Percentiles rank a stretch among this genome's conserved stretches.
phyloP scores from a whole-genome alignment of 2,797 vertebrate species.

The Propithecus deckenii region DNA sequence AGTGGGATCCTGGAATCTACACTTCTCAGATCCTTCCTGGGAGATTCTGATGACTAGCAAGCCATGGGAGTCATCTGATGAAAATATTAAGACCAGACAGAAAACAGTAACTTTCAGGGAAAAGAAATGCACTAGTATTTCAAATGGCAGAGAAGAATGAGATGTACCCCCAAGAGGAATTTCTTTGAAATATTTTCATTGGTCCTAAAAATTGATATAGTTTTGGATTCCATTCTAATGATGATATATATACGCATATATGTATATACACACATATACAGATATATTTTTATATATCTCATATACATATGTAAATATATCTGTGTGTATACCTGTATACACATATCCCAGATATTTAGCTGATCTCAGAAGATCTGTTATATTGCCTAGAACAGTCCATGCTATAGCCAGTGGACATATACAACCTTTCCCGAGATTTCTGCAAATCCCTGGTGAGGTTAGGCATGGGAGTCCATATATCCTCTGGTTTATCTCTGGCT shows the following conservation, averaged over 20 bases:
- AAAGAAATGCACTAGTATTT: neutral
- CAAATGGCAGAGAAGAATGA: neutral
- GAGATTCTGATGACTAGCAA: neutral
- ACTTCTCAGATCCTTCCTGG: neutral
- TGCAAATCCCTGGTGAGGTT: neutral
- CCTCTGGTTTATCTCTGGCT: neutral
- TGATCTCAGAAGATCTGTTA: neutral
- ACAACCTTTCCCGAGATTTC: neutral
- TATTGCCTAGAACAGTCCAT: neutral
- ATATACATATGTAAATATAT: neutral
- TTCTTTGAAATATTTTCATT: neutral
- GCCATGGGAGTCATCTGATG: neutral
- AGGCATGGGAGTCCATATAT: rapidly evolving
- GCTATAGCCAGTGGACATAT: neutral
- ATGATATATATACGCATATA: neutral
- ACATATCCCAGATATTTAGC: neutral
- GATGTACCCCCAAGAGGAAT: neutral
- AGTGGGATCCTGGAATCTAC: neutral
- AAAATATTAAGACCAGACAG: neutral
- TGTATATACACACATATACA: neutral
- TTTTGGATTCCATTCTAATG: neutral
- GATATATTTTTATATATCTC: neutral
- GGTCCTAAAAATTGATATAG: neutral
- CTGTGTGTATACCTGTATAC: neutral
- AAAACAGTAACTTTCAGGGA: neutral